phyloP scores from a whole-genome alignment of 1,140 invertebrate species.

The Parasteatoda tepidariorum region DNA sequence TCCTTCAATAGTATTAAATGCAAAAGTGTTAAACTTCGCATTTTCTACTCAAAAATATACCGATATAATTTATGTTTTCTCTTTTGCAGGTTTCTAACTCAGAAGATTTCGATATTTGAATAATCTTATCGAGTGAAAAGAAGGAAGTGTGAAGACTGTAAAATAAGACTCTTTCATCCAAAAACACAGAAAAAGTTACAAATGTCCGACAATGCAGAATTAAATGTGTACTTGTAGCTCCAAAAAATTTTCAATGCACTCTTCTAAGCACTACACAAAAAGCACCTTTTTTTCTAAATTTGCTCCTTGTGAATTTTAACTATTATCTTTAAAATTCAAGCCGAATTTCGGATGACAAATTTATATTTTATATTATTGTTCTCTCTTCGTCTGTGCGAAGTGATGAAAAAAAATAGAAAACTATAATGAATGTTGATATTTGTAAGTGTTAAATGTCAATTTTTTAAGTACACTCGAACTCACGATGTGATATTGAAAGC shows the following conservation, averaged over 20 bases:
- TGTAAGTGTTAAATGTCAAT: too few species aligned
- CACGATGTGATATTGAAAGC: too few species aligned
- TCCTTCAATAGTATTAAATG: too few species aligned
- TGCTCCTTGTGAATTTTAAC: neutral
- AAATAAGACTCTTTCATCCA: slow-evolving; percentile 47
- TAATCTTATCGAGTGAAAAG: neutral
- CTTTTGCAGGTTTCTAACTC: slow-evolving; percentile 12
- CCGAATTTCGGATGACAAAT: too few species aligned
- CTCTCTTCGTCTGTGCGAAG: too few species aligned
- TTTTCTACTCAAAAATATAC: too few species aligned
- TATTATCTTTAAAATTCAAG: neutral
- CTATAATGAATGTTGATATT: too few species aligned
- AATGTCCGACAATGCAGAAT: slow-evolving; percentile 54
- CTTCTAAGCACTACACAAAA: slow-evolving; percentile 47
- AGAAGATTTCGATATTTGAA: slow-evolving; percentile 42
- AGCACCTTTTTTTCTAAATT: slow-evolving; percentile 20
- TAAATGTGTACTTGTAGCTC: slow-evolving; percentile 49
- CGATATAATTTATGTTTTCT: neutral
- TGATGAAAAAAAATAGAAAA: too few species aligned
- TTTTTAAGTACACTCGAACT: too few species aligned
- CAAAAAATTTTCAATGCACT: slow-evolving; percentile 25
- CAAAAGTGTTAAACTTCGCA: too few species aligned
- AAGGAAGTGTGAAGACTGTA: slow-evolving; percentile 18
- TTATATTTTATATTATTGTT: too few species aligned
- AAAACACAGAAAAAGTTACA: slow-evolving; percentile 22